phyloP scores from a whole-genome alignment of 1,140 invertebrate species.

The Aphelenchoides fujianensis region DNA sequence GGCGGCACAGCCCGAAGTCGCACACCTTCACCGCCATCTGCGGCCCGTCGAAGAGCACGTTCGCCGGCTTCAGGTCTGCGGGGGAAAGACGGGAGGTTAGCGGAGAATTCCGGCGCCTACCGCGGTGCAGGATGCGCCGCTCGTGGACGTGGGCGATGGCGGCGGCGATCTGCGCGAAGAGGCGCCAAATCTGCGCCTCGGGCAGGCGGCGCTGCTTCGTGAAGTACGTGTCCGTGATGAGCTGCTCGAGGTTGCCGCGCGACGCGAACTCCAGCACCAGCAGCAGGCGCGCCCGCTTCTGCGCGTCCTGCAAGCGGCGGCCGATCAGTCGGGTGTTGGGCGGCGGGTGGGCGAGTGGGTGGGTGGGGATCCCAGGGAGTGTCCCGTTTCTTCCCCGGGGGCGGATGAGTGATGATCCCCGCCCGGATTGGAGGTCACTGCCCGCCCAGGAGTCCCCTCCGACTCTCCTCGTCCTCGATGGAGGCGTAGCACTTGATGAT shows the following conservation, averaged over 20 bases:
- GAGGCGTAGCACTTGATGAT: background rate
- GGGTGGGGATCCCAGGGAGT: too few species aligned
- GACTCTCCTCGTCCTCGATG: constrained; percentile 17
- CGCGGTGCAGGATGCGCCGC: constrained; percentile 20
- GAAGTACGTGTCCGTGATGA: background rate
- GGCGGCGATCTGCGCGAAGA: constrained; percentile 12
- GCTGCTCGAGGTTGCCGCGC: constrained; percentile 16
- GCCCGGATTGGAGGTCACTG: too few species aligned
- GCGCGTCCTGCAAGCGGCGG: too few species aligned
- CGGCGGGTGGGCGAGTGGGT: too few species aligned
- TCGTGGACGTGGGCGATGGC: constrained; percentile 19
- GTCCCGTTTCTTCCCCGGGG: too few species aligned
- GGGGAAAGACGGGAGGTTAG: constrained; percentile 6
- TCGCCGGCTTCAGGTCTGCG: constrained; percentile 29
- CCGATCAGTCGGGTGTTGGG: too few species aligned
- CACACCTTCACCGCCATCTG: constrained; percentile 18
- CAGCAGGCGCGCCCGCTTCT: background rate
- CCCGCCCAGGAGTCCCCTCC: too few species aligned
- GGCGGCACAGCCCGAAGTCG: constrained; percentile 15
- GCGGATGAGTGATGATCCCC: too few species aligned
- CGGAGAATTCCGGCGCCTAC: background rate
- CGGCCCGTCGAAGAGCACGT: background rate
- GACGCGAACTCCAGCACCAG: constrained; percentile 15
- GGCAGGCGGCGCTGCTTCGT: background rate
- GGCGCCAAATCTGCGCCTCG: constrained; percentile 18